Conservation (phyloP, 2,888 invertebrate species). For the Tryphoninae sp. region DNA sequence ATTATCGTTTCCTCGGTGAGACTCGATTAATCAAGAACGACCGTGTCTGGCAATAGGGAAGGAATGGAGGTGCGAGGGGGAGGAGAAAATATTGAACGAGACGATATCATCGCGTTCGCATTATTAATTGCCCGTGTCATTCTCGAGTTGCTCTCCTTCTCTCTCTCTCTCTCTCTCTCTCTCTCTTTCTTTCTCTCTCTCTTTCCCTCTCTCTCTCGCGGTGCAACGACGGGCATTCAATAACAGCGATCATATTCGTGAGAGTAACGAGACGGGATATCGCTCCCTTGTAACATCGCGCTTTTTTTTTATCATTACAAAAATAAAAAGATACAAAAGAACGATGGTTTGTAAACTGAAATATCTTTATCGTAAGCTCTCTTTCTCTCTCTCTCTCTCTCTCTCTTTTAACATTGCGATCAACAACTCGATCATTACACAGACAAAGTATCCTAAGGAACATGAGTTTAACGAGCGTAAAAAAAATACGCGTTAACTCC, state of each 20-base stretch:
- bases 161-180: no score
- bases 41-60: slow-evolving; percentile 1
- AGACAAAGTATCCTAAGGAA: neutral
- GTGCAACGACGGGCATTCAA: slow-evolving; percentile 30
- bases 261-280: neutral
- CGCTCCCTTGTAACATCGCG: neutral
- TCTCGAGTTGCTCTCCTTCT: neutral
- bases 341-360: neutral
- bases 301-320: neutral
- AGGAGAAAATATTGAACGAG: slow-evolving; percentile 1
- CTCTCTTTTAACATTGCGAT: slow-evolving; percentile 17
- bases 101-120: slow-evolving; percentile 30
- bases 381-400: neutral
- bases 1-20: slow-evolving; percentile 8
- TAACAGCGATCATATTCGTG: slow-evolving; percentile 10
- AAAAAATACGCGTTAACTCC: slow-evolving; percentile 37
- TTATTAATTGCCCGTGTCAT: slow-evolving; percentile 42
- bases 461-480: slow-evolving; percentile 23
- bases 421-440: slow-evolving; percentile 37
- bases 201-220: neutral
- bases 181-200: neutral
- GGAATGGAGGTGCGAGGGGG: neutral
- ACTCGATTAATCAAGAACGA: slow-evolving; percentile 11
- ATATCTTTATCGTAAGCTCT: neutral
- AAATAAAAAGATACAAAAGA: neutral